phyloP scores from a whole-genome alignment of 2,113 vertebrate genomes.

The Elgaria multicarinata region DNA sequence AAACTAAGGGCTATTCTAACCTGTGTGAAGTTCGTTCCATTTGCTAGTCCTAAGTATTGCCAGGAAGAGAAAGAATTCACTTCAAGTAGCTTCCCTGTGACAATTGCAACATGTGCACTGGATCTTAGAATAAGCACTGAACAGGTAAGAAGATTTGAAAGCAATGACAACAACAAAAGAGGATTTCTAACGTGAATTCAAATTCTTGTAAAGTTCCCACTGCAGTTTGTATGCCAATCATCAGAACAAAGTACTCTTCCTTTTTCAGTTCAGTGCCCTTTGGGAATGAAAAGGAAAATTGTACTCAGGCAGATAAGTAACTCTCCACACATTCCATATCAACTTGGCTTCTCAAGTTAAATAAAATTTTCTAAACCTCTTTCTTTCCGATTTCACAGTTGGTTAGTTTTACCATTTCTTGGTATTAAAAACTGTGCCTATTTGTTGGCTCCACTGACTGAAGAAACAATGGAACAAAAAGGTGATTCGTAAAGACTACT shows the following conservation, averaged over 20 bases:
- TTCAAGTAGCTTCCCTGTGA: background rate
- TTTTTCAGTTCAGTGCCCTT: slow-evolving; percentile 34
- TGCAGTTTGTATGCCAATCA: slow-evolving; percentile 13
- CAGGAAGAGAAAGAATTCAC: background rate
- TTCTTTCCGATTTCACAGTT: slow-evolving; percentile 29
- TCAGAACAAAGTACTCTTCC: slow-evolving; percentile 25
- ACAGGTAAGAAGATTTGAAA: background rate
- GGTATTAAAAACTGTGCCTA: background rate
- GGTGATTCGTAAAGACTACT: background rate
- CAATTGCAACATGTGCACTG: slow-evolving; percentile 43
- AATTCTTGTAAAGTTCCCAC: slow-evolving; percentile 53
- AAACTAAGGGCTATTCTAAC: too few relatives aligned
- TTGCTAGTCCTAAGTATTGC: too few relatives aligned
- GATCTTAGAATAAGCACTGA: background rate
- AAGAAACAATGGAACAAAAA: slow-evolving; percentile 14
- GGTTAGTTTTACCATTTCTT: slow-evolving; percentile 35
- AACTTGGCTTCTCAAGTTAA: background rate
- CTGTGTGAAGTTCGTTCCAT: too few relatives aligned
- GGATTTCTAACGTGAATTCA: slow-evolving; percentile 25
- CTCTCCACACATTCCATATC: background rate
- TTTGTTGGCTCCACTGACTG: background rate
- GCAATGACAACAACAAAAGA: background rate
- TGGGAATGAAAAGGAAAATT: slow-evolving; percentile 43
- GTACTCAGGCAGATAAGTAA: background rate
- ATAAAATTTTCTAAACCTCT: background rate